Conservation (phyloP, 2,113 vertebrate species). For the Petaurus breviceps region DNA sequence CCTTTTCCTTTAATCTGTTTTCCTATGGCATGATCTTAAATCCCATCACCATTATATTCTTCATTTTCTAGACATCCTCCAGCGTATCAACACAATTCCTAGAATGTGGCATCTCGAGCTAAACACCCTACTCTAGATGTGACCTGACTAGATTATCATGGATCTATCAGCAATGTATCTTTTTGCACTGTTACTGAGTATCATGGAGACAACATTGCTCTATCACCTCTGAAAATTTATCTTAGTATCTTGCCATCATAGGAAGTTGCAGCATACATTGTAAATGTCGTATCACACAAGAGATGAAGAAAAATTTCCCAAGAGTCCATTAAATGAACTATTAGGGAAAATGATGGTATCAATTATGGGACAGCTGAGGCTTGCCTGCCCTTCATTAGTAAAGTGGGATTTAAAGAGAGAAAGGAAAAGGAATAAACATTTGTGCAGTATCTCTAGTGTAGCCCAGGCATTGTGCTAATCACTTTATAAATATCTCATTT, state of each 20-base stretch:
- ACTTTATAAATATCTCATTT: background rate
- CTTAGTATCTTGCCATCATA: background rate
- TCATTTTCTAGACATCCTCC: background rate
- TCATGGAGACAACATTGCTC: background rate
- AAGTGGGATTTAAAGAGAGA: background rate
- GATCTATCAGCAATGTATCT: background rate
- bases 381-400: background rate
- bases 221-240: background rate
- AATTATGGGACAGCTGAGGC: background rate
- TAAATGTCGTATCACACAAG: background rate
- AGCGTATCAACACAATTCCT: background rate
- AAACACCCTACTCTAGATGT: background rate
- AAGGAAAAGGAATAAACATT: background rate
- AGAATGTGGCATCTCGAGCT: background rate
- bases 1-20: background rate
- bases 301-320: background rate
- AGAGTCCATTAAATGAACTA: background rate
- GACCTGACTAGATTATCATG: background rate
- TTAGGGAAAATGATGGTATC: background rate
- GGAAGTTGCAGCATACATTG: background rate
- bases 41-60: background rate
- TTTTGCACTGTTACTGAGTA: background rate
- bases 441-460: background rate
- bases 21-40: background rate
- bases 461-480: too few relatives aligned